Evolutionary conservation across 2,113 vertebrate genomes (phyloP), one percentile per base, ranked within the genome.

Genomic region (Coracopsis vasa): DNA sequence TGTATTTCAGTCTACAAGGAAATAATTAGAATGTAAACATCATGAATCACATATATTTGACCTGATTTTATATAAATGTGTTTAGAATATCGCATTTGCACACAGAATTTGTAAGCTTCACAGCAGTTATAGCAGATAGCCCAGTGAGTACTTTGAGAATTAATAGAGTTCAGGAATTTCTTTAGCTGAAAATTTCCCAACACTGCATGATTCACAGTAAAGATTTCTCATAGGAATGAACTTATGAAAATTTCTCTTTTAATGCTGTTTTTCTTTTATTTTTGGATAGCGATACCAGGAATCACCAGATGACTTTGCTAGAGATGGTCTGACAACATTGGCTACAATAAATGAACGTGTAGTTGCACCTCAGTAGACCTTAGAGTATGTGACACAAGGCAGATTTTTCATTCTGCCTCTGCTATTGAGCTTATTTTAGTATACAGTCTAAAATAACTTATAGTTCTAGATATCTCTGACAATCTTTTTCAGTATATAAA

Each of bases 281-380:
- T 56, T 35, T 80, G 50, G 14, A 11, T 54, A 47, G 10, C 9
- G 10, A 48, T 51, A 6, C 18, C 79, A 42, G 25, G 37, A 89
- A 48, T 78, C n/a, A 53, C 16, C 16, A 48, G 20, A 5, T 39
- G 37, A 21, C 45, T 73, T 90, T 65, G 19, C 21, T 62, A 45
- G 42, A 64, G n/a, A 13, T 24, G 65, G 11, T 42, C 24, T 72
- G 62, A 20, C 24, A 67, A 24, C 21, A 53, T 28, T 31, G 5
- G 31, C 42, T 91, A 13, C 12, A 37, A 6, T 6, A 74, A 65
- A 78, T 0, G 2, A 47, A 58, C 0, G 1, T n/a, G n/a, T 11
- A 44, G 25, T 35, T 83, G 45, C 35, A 29, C 6, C 11, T 86
- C 6, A 3, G 35, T 47, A 82, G 13, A 23, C 16, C 44, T 41